Conservation (phyloP, 2,888 invertebrate species). For the Oligia strigilis region DNA sequence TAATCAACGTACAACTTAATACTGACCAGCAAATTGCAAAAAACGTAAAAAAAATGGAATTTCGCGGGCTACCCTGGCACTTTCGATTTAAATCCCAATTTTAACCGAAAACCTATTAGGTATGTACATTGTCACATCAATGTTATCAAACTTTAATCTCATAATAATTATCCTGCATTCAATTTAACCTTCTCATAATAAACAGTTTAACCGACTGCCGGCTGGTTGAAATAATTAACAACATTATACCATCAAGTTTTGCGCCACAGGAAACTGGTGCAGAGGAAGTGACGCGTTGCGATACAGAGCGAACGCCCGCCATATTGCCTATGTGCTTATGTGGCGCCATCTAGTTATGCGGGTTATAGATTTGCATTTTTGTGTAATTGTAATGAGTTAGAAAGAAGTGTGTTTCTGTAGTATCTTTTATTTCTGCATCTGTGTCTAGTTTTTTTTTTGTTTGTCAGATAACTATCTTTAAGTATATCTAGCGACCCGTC, state of each 20-base stretch:
- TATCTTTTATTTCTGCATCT: neutral
- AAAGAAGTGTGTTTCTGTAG: neutral
- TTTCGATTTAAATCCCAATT: neutral
- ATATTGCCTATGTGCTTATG: slow-evolving; percentile 77
- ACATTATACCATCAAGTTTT: slow-evolving; percentile 55
- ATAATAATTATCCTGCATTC: slow-evolving; percentile 2
- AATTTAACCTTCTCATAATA: slow-evolving; percentile 3
- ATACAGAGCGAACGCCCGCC: slow-evolving; percentile 74
- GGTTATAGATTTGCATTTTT: neutral
- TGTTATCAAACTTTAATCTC: slow-evolving; percentile 16
- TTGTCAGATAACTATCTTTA: neutral
- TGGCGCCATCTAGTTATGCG: slow-evolving; percentile 65
- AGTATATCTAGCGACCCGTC: too few relatives aligned
- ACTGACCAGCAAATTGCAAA: too few relatives aligned
- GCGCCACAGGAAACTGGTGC: slow-evolving; percentile 64
- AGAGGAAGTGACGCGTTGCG: slow-evolving; percentile 73
- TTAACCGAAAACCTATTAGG: slow-evolving; percentile 21
- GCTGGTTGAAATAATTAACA: slow-evolving; percentile 52
- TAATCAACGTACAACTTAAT: too few relatives aligned
- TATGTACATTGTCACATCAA: slow-evolving; percentile 14
- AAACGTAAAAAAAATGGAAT: too few relatives aligned
- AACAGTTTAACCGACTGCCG: slow-evolving; percentile 9
- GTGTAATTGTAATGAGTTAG: neutral
- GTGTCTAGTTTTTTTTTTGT: neutral
- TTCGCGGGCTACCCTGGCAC: too few relatives aligned